Base-by-base conservation (phyloP, 2,888 invertebrate genomes). In the Noctua janthe region DNA sequence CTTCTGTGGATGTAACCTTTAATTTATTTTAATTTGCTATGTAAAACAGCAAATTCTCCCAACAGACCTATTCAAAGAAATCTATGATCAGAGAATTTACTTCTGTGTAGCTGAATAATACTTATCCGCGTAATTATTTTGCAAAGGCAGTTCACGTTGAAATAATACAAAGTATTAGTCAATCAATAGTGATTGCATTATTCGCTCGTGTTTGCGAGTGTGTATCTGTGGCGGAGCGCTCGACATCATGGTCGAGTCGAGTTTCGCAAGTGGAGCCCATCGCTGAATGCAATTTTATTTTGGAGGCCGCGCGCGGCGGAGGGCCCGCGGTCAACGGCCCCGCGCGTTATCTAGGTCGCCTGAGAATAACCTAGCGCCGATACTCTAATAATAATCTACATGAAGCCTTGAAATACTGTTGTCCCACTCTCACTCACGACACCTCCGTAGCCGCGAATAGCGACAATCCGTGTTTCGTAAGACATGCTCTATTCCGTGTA, bases 281-380 rank as follows among this genome's bases (percentile, higher is more conserved):
- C 97, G 95, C 93, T 95, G 96, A 95, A 96, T 97, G 96, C 96
- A 96, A 96, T 96, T 96, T 96, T 95, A 96, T 96, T 97, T 96
- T 96, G 95, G 96, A 96, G 97, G 96, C 97, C 97, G 95, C 94
- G 94, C 96, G 94, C 94, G 93, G 94, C 95, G 92, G 95, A 96
- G 96, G 97, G 96, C 96, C 95, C 95, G 96, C 96, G 97, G 97
- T 97, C 97, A 97, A 94, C 96, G 97, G 96, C 97, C 97, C 97
- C 96, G 90, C 89, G 93, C 93, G 94, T 92, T 96, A 97, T 97
- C 97, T 97, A 96, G 97, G 97, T 97, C 96, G 96, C 94, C 95
- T 97, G 95, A 95, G 96, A 97, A 97, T 97, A 97, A 97, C 97
- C 97, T 97, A 97, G 96, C 96, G 96, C 96, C 96, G 95, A 97